Base-by-base conservation (phyloP, 2,888 invertebrate genomes). In the Cryptosula pallasiana region DNA sequence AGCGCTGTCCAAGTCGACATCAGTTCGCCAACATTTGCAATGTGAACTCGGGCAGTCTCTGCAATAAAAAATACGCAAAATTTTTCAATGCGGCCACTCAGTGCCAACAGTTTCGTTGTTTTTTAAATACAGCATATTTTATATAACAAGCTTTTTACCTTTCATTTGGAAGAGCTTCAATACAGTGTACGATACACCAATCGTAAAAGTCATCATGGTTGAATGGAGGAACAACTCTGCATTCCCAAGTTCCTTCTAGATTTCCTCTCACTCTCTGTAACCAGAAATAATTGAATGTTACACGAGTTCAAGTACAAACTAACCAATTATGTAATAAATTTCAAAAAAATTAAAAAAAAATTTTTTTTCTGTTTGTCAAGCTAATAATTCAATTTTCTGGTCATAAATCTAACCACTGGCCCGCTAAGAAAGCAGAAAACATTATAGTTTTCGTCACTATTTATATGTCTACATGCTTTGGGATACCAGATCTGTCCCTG, bases 241-340 rank as follows among this genome's bases (percentile, higher is more conserved):
- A 57, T 23, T 57, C 57, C 57, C 57, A 57, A 57, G 57, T 57
- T n/a, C 57, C 57, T 57, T 57, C 57, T 25, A 57, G 57, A 25
- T 25, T 57, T 23, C 57, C 57, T 57, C 57, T 57, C n/a, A 16
- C 20, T 45, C 45, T 45, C 45, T 45, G 20, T 20, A 45, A 45
- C 45, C 5, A 13, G n/a, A n/a, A n/a, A n/a, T n/a, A n/a, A n/a
- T n/a, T n/a, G n/a, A n/a, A n/a, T n/a, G n/a, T n/a, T n/a, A n/a
- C n/a, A n/a, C n/a, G n/a, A n/a, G n/a, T n/a, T n/a, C n/a, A n/a
- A n/a, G n/a, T n/a, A n/a, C n/a, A n/a, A n/a, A n/a, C n/a, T n/a
- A n/a, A n/a, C n/a, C n/a, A n/a, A n/a, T n/a, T n/a, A n/a, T n/a
- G n/a, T n/a, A n/a, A n/a, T n/a, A n/a, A n/a, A n/a, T n/a, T n/a